Base-by-base conservation (phyloP, 2,888 invertebrate species). In the Nemotelus pantherinus region DNA sequence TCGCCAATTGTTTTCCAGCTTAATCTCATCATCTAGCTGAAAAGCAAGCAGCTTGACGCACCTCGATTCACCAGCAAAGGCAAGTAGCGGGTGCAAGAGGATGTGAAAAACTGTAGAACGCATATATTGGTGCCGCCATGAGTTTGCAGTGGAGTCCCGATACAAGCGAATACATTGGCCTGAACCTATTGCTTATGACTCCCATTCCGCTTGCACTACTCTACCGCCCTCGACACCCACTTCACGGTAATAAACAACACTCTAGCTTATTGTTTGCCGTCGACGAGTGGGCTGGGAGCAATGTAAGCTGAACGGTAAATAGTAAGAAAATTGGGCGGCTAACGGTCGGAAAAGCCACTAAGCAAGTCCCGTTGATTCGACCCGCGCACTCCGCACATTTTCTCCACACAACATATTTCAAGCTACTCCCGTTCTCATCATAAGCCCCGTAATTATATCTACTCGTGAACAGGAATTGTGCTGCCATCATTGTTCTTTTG, bases 401-500 rank as follows among this genome's bases (percentile, higher is more conserved):
- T 39, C 53, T 48, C 25, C 4, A 39, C 3, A 60, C 25, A 60
- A 60, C 43, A 25, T 25, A 25, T 41, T 60, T 60, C 70, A 55
- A 47, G 70, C 70, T 70, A 70, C 70, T 70, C 70, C 70, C 70
- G 70, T 70, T 53, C 70, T 70, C 70, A 43, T 70, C 45, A 74
- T 74, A 74, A 74, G 63, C 63, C 63, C 74, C 74, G 60, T 63
- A 60, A 74, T 60, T 74, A 60, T 74, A 25, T 25, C 25, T 25
- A 45, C 74, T 60, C 48, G 63, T 60, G 63, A 60, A 74, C 63
- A 70, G 63, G 74, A 48, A 74, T 74, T 63, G 74, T 74, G 60
- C 74, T 63, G 74, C 74, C 74, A 74, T 74, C 74, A 74, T 74
- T 74, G 74, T 74, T 60, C 72, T 72, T 72, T 72, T 48, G 5